A percentile compares a stretch with the other conserved stretches of the same genome.
phyloP scores from a whole-genome alignment of 1,140 invertebrate species.

The Pissodes strobi region DNA sequence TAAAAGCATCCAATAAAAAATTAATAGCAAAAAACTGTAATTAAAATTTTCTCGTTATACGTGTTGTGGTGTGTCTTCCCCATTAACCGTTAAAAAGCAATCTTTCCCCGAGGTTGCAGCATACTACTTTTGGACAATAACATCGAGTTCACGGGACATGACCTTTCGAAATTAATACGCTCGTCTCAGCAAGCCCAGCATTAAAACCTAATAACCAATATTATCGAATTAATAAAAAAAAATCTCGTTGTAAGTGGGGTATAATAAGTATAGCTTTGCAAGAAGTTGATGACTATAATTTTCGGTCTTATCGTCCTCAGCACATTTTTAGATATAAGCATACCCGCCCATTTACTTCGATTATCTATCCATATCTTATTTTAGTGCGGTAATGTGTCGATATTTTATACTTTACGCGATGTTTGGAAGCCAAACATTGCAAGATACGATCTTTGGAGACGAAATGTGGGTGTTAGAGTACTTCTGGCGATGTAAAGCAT shows the following conservation, averaged over 20 bases:
- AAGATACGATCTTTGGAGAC: constrained; percentile 19
- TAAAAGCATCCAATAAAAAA: constrained; percentile 9
- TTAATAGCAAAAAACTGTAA: constrained; percentile 26
- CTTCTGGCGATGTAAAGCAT: not conserved
- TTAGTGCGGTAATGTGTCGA: constrained; percentile 46
- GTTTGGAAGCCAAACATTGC: constrained; percentile 32
- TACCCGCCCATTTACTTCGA: constrained; percentile 47
- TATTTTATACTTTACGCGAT: constrained; percentile 33
- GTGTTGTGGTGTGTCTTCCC: constrained; percentile 24
- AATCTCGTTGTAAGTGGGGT: constrained; percentile 45
- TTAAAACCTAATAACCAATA: constrained; percentile 48
- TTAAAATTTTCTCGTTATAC: constrained; percentile 35
- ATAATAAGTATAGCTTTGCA: constrained; percentile 48
- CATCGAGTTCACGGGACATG: constrained; percentile 35
- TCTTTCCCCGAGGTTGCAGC: constrained; percentile 27
- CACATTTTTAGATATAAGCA: constrained; percentile 38
- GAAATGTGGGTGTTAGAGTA: constrained; percentile 11
- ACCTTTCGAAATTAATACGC: constrained; percentile 36
- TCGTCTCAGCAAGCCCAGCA: constrained; percentile 29
- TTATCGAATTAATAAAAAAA: constrained; percentile 49
- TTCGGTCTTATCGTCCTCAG: constrained; percentile 42
- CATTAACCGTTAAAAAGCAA: constrained; percentile 36
- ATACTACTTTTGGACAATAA: constrained; percentile 36
- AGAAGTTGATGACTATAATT: constrained; percentile 48
- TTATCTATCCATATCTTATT: constrained; percentile 49